Base-by-base conservation (phyloP, 2,797 vertebrate species). In the Pangasius larnaudii region DNA sequence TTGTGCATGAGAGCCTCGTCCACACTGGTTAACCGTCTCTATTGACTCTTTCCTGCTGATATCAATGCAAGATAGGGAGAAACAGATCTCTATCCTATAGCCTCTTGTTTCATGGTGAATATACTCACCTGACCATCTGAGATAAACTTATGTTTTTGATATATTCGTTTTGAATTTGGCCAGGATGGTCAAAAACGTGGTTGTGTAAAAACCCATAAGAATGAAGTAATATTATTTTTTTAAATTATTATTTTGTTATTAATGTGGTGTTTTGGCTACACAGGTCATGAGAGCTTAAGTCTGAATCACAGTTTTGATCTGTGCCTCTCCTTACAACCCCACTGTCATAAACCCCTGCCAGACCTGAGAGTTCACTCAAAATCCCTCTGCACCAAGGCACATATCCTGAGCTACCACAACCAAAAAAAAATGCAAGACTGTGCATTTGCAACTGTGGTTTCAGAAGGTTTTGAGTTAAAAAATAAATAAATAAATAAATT, bases 1-100 rank as follows among this genome's bases (percentile, higher is more conserved):
- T 72, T 58, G 39, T 56, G 36, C 1, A 24, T 56, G 67, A 22
- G 59, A 59, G 22, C 63, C 85, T 84, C 30, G 86, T 88, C 36
- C 58, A 84, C 30, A 72, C 24, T 61, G n/a, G 87, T 86, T 39
- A 63, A 65, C 67, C 49, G 51, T 84, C n/a, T 84, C 85, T 11
- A 59, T 86, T 69, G 30, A 84, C 67, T 59, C 65, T 82, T 61
- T 91, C 89, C 22, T 61, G 19, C 27, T 69, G 22, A 61, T 56
- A 36, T 19, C 24, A 42, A 14, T 71, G 67, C 11, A 59, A 46
- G 58, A n/a, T 9, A 72, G 46, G 8, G 46, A 72, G 30, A 75
- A 65, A 39, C 42, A 82, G 10, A 74, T 42, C 71, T 53, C 24
- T 39, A 49, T 56, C 39, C 49, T 36, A 4, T 30, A 22, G 39